Conservation (phyloP, 2,113 vertebrate genomes). For the Isichthys henryi region DNA sequence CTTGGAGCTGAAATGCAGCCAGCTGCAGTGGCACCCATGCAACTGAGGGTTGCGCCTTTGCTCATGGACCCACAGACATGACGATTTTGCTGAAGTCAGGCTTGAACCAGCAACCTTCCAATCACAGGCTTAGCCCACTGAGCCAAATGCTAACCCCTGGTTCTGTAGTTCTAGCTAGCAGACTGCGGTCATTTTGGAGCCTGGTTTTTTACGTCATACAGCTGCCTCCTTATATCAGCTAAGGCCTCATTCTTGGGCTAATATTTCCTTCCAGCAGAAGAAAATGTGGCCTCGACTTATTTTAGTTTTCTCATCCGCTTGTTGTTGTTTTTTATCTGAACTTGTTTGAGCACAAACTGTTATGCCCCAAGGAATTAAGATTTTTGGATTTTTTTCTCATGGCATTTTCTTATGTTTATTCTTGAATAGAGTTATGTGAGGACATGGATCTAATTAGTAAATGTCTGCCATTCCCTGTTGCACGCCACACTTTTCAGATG, state of each 20-base stretch:
- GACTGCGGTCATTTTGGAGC: neutral
- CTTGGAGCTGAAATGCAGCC: neutral
- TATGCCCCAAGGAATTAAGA: neutral
- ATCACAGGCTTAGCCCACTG: neutral
- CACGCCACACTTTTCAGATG: neutral
- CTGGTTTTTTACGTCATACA: neutral
- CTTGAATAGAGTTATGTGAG: neutral
- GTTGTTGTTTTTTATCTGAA: neutral
- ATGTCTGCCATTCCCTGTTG: neutral
- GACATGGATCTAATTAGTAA: neutral
- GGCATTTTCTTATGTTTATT: neutral
- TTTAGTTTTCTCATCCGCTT: neutral
- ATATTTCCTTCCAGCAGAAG: neutral
- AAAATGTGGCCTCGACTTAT: neutral
- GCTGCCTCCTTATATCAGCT: neutral
- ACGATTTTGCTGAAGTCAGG: neutral
- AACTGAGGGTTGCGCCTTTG: neutral
- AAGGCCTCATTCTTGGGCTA: neutral
- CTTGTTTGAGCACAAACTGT: neutral
- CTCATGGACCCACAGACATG: neutral
- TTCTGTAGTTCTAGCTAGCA: neutral
- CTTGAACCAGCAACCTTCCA: neutral
- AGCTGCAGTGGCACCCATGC: neutral
- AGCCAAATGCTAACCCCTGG: neutral
- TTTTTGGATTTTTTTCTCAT: neutral